These are phyloP conservation scores for Hypselothyrea guttata DNA, from an alignment of 2,888 invertebrate genomes.

Conservation along the genomic window DNA sequence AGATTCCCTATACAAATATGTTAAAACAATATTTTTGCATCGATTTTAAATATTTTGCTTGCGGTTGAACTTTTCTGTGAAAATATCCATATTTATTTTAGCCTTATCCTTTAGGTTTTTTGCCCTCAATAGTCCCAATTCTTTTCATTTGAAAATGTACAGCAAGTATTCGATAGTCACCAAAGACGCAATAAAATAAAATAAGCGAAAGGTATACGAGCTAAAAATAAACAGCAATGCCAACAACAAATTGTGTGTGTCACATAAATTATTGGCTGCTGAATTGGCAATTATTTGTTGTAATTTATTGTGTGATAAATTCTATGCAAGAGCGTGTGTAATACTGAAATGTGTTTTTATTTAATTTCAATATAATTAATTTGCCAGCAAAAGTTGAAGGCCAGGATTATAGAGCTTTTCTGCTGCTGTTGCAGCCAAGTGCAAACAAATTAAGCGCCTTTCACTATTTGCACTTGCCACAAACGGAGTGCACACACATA, in stretches of 20 bases:
- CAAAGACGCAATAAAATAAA: constrained; percentile 8
- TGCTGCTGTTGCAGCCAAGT: constrained; percentile 23
- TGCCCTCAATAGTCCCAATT: too few species aligned
- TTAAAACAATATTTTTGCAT: too few species aligned
- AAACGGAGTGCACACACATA: constrained; percentile 6
- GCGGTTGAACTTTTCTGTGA: too few species aligned
- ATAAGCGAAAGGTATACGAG: constrained; percentile 2
- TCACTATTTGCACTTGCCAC: constrained; percentile 39
- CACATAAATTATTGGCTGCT: constrained; percentile 67
- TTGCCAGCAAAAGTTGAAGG: constrained; percentile 29
- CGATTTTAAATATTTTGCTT: too few species aligned
- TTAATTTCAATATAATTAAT: constrained; percentile 63
- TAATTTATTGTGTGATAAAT: constrained; percentile 68
- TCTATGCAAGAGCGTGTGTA: constrained; percentile 19
- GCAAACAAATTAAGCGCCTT: constrained; percentile 59
- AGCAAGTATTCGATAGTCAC: too few species aligned
- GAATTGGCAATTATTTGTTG: constrained; percentile 72
- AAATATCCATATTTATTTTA: too few species aligned
- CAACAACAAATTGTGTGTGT: constrained; percentile 59
- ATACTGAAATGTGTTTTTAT: constrained; percentile 46
- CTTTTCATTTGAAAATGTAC: too few species aligned
- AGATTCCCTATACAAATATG: too few species aligned
- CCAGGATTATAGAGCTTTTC: constrained; percentile 22
- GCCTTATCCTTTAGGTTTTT: too few species aligned
- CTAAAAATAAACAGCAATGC: constrained; percentile 19